A percentile compares a stretch with the other conserved stretches of the same genome.
Evolutionary conservation across 1,140 invertebrate species (phyloP).

Genomic region (Scylla paramamosain): DNA sequence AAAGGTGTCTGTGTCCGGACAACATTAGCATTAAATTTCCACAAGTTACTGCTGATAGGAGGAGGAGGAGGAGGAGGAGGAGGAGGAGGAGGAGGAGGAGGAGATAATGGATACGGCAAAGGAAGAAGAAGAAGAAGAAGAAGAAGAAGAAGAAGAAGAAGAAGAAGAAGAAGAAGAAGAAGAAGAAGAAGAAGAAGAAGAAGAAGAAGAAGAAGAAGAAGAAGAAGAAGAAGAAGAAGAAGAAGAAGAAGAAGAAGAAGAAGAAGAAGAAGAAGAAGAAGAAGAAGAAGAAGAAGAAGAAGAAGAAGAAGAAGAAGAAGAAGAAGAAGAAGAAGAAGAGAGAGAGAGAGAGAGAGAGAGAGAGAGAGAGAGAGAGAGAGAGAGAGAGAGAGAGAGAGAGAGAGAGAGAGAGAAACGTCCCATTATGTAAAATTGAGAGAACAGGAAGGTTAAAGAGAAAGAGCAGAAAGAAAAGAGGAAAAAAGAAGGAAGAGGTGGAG

Average conservation of each 20-base stretch:
- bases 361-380: conserved; percentile 3
- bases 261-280: background rate
- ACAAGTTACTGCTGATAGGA: background rate
- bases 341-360: conserved; percentile 3
- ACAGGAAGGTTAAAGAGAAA: background rate
- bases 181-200: too few relatives aligned
- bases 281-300: background rate
- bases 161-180: too few relatives aligned
- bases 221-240: too few relatives aligned
- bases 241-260: background rate
- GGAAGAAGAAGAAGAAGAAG: background rate
- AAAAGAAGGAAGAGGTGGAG: background rate
- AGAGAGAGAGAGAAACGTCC: background rate
- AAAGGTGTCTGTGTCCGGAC: too few relatives aligned
- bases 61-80: too few relatives aligned
- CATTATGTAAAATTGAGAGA: background rate
- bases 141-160: too few relatives aligned
- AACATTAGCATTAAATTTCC: too few relatives aligned
- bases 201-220: too few relatives aligned
- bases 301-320: background rate
- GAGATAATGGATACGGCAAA: background rate
- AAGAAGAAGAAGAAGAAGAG: background rate
- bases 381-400: background rate
- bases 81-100: background rate
- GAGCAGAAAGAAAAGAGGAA: background rate